These are phyloP conservation scores for Rhinolophus sinicus DNA, from an alignment of 2,113 vertebrate genomes.

Conservation along the genomic window DNA sequence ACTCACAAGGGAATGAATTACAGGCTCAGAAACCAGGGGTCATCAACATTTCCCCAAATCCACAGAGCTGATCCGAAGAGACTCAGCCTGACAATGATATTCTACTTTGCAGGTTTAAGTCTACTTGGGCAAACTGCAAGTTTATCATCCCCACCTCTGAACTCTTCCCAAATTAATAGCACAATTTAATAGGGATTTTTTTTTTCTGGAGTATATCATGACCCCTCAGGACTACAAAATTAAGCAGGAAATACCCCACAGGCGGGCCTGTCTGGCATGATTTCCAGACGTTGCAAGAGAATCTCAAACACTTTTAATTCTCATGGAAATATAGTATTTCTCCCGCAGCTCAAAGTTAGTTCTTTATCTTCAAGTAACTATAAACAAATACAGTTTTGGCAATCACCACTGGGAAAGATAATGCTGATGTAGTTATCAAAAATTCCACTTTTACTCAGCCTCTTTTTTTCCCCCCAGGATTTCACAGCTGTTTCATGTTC, in stretches of 20 bases:
- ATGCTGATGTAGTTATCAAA: conserved; percentile 43
- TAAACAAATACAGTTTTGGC: conserved; percentile 76
- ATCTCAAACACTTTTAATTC: conserved; percentile 56
- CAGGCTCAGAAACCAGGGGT: neutral
- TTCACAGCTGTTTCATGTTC: conserved; percentile 61
- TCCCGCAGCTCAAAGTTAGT: conserved; percentile 44
- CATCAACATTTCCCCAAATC: neutral
- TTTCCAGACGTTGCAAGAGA: conserved; percentile 58
- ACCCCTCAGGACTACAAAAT: neutral
- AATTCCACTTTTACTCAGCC: conserved; percentile 58
- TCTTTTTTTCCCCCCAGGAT: neutral
- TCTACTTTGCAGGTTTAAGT: neutral
- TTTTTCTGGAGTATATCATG: neutral
- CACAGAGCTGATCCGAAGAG: neutral
- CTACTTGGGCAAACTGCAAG: neutral
- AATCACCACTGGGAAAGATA: conserved; percentile 51
- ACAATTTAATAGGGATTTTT: neutral
- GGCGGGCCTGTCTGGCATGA: neutral
- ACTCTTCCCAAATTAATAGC: neutral
- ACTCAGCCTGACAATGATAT: no score
- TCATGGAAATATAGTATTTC: conserved; percentile 58
- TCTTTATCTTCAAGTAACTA: conserved; percentile 73
- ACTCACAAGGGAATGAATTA: neutral
- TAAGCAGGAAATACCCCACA: conserved; percentile 53
- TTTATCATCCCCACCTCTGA: neutral